Base-by-base conservation (phyloP, 2,797 vertebrate species). In the Adelosebastes latens region DNA sequence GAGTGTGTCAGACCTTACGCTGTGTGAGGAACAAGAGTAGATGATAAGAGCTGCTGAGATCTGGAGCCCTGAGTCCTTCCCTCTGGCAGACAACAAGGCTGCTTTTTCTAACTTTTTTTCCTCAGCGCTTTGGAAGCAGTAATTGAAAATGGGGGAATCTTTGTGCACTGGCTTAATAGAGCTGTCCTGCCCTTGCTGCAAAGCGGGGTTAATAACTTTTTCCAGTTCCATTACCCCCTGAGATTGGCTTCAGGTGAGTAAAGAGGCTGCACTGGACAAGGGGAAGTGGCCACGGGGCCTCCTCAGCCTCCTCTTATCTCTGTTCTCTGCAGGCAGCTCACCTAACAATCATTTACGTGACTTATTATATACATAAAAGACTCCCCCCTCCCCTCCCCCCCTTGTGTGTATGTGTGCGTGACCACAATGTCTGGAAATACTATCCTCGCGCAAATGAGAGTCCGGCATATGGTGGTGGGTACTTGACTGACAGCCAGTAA, bases 141-240 rank as follows among this genome's bases (percentile, higher is more conserved):
- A 93, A 49, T 92, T 88, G 91, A 93, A 90, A 96, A 88, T 88
- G 71, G 91, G 82, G 89, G 81, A 90, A 91, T 82, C 88, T 90
- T 93, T 94, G 87, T 95, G 91, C 88, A 49, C 89, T 72, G 82
- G 77, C 72, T 93, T 92, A 91, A 85, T 95, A 83, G 94, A 95
- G 91, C 93, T 92, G 87, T 88, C 88, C 66, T 90, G 90, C 82
- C 86, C 91, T 63, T n/a, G 61, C 60, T 66, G 88, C 80, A 93
- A 91, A 92, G 88, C 16, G 59, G 76, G 94, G 92, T 95, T 96
- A 96, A 96, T 96, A 95, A 95, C 93, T 95, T 95, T 94, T 93
- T 89, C 92, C 93, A 91, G 83, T 95, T 93, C 93, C 92, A 94
- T 96, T 95, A 95, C 92, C 91, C 87, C 89, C 80, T 77, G 90